Conservation (phyloP, 2,797 vertebrate species). For the Hybognathus amarus region DNA sequence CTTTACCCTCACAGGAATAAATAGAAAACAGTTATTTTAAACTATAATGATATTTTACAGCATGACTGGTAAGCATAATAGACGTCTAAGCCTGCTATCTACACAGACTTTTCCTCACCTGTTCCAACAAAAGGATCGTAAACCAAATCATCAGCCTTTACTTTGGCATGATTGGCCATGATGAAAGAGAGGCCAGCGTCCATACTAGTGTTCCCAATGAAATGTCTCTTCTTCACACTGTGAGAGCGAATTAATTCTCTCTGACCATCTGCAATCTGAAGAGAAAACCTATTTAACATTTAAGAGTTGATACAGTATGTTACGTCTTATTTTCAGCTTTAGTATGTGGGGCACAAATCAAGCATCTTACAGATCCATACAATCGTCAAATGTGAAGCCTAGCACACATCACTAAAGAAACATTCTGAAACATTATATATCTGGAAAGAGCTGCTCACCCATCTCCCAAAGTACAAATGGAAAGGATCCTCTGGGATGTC, state of each 20-base stretch:
- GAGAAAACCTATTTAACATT: background rate
- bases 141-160: conserved; percentile 90
- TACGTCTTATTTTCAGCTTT: background rate
- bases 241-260: conserved; percentile 95
- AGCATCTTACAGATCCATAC: background rate
- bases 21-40: background rate
- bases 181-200: conserved; percentile 95
- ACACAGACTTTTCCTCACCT: conserved; percentile 75
- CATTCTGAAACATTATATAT: background rate
- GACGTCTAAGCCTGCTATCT: background rate
- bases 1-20: background rate
- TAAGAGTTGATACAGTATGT: background rate
- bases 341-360: background rate
- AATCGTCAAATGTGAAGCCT: background rate
- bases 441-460: conserved; percentile 79
- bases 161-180: conserved; percentile 94
- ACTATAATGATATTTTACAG: background rate
- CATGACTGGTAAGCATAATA: background rate
- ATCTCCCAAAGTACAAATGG: conserved; percentile 94
- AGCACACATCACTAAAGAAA: background rate
- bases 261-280: conserved; percentile 93
- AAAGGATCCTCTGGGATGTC: conserved; percentile 87
- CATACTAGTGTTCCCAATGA: conserved; percentile 99
- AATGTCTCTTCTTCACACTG: conserved; percentile 97
- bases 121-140: conserved; percentile 99